Percentiles rank a stretch among this genome's conserved stretches.
Conservation (phyloP, 2,113 vertebrate genomes). For the Aramus guarauna region DNA sequence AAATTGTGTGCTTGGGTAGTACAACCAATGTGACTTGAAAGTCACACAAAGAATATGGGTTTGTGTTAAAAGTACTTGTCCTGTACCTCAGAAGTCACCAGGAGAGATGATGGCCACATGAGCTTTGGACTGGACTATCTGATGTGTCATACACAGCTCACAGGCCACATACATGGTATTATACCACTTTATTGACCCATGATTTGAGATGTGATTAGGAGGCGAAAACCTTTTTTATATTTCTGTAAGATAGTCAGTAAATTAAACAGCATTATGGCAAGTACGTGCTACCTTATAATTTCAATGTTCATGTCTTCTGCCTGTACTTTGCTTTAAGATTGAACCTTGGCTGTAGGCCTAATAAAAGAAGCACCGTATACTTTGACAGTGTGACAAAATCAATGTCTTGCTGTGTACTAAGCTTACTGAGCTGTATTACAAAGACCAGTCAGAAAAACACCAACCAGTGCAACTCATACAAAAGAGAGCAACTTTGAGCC, state of each 20-base stretch:
- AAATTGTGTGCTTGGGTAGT: background rate
- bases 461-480: background rate
- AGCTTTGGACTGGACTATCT: background rate
- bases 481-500: background rate
- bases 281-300: background rate
- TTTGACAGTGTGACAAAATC: background rate
- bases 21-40: background rate
- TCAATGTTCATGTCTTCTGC: background rate
- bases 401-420: background rate
- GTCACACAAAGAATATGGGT: background rate
- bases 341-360: background rate
- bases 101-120: background rate
- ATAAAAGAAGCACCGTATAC: background rate
- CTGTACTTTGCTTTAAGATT: background rate
- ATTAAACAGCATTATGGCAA: background rate
- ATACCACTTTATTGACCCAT: background rate
- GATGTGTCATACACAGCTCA: background rate
- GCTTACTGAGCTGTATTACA: background rate
- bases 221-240: background rate
- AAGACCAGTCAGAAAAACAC: background rate
- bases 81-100: background rate
- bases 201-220: background rate
- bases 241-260: background rate
- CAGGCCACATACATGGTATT: rapidly evolving
- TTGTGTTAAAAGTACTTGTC: background rate